Evolutionary conservation across 1,140 invertebrate genomes (phyloP), one percentile per base, ranked within the genome.

Genomic region (Popillia japonica): DNA sequence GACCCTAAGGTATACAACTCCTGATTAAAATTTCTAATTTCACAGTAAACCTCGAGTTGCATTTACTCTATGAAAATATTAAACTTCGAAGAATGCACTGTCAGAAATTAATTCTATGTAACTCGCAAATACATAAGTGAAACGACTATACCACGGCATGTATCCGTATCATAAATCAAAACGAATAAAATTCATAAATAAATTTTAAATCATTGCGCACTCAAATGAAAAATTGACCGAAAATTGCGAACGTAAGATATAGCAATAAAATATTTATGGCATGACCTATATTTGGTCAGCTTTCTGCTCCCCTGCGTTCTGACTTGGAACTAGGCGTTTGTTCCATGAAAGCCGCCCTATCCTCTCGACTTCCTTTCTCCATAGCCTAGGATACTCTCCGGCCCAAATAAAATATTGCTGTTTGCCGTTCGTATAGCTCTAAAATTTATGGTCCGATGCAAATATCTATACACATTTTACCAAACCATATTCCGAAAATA

Each of bases 401-500:
- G 61, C 6, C 22, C 27, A 68, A 27, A 68, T 68, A 68, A 68
- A 68, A 68, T 68, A 68, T 68, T 68, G 9, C 61, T 68, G 61
- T 68, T 68, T 68, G 61, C 61, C 61, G 61, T 11, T 22, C 22
- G 61, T 68, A 68, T 68, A 68, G 27, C 61, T 68, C 20, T 68
- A 68, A 68, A 68, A 68, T 68, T 68, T 68, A 68, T 68, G 61
- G 27, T 14, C 61, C 61, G 27, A 68, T 68, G 61, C 61, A 68
- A 68, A 68, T 68, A 68, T 68, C 61, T 68, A 68, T 68, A 68
- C 61, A 68, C 61, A 68, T 68, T 68, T 68, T 68, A 68, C 61
- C 20, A 34, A 68, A 34, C 61, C 61, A 34, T 68, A 68, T 22
- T 68, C 61, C 20, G 22, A 34, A 68, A 68, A 68, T 68, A 68